Base-by-base conservation (phyloP, 2,888 invertebrate genomes). In the Camponotus fellah region DNA sequence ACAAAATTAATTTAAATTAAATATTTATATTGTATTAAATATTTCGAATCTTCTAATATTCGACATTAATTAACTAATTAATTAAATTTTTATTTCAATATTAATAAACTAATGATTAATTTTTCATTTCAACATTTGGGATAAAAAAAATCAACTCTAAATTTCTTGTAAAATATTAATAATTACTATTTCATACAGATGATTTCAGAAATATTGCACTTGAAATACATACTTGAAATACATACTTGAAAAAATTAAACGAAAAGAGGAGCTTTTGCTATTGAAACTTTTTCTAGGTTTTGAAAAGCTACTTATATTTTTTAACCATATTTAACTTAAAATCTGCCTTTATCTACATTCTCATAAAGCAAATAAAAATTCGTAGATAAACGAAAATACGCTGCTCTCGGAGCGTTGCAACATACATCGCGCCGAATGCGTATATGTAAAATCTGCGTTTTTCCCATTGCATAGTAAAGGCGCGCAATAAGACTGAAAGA, bases 401-500 rank as follows among this genome's bases (percentile, higher is more conserved):
- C 37, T 8, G 6, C 4, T 60, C 40, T 32, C 17, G 40, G 12
- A 74, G 32, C 40, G 40, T 74, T 72, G 58, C 58, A 58, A 21
- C 56, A 5, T 21, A 21, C 4, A 21, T 58, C 21, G 21, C n/a
- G 21, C 21, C 21, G 12, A 58, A 12, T 9, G 9, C 8, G 34
- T 34, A 32, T 34, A 58, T n/a, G 14, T 26, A 64, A 64, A 75
- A 75, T 21, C 64, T 21, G 21, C 21, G 6, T 21, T 43, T 74
- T 74, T 60, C 40, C 32, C 26, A 8, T 58, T 32, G 62, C 64
- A 40, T n/a, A n/a, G n/a, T 9, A 62, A 75, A 46, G 21, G 46
- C 6, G 26, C 46, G 34, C 46, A 46, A 64, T 75, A 75, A 75
- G 64, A 46, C 46, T 49, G 34, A 64, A 60, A 60, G 32, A 43